Evolutionary conservation across 2,888 invertebrate genomes (phyloP), one percentile per base, ranked within the genome.

Genomic region (Drosophila greeni): DNA sequence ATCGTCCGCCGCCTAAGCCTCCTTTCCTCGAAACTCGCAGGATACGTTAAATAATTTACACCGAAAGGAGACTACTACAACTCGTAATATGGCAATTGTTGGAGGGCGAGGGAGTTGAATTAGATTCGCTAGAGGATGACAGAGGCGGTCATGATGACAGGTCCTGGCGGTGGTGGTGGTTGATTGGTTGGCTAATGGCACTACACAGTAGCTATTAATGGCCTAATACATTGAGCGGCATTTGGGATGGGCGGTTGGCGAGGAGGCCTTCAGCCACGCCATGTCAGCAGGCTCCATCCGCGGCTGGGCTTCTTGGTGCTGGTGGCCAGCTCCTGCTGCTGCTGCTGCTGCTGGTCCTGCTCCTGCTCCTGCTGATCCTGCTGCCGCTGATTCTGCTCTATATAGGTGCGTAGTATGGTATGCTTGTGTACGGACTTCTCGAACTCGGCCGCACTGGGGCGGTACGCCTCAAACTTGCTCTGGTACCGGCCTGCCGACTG

Each of bases 181-280:
- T 56, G 54, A 59, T 33, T 31, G 56, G 52, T 47, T 64, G 56
- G 66, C 70, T 82, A 73, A 76, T 76, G 79, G 74, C 77, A 87
- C 87, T 86, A 86, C 86, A 87, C 82, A 85, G 86, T 87, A 86
- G 86, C 85, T 85, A 86, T 82, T 79, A 83, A 75, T 77, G 73
- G 75, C 78, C 74, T 85, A 81, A 81, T 81, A 81, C 81, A 76
- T 81, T 82, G 71, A 71, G 85, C 83, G 81, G 81, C 84, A 76
- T 73, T 59, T 57, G 37, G 53, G 20, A 53, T 43, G 43, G 43
- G 31, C 45, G n/a, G 34, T 12, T 51, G 43, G 52, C 37, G 52
- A 26, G 5, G 11, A 18, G 23, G 11, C 14, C 18, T 43, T 74
- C 61, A 87, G 57, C 87, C 87, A 48, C 85, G 86, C 87, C 87